These are phyloP conservation scores for Cerastis leucographa DNA, from an alignment of 2,888 invertebrate genomes.

Conservation along the genomic window DNA sequence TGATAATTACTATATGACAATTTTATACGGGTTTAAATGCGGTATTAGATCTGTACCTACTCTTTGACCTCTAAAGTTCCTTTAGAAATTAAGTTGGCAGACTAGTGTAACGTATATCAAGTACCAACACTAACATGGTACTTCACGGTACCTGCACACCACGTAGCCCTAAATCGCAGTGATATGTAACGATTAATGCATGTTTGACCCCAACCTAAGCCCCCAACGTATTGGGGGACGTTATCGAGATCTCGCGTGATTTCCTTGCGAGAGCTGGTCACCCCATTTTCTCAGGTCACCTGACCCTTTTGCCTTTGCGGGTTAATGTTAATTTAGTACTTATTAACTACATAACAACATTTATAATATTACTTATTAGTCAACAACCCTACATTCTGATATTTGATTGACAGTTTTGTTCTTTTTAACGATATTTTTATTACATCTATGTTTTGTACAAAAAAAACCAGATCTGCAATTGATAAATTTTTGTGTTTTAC, in stretches of 20 bases:
- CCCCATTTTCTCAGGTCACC: constrained; percentile 77
- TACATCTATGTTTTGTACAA: not conserved
- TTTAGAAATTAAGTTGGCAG: not conserved
- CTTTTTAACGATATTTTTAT: not conserved
- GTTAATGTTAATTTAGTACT: constrained; percentile 52
- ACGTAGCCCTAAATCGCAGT: constrained; percentile 23
- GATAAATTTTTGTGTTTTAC: not conserved
- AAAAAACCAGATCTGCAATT: not conserved
- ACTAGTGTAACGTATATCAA: not conserved
- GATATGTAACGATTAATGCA: constrained; percentile 50
- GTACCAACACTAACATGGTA: not conserved
- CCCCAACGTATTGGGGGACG: constrained; percentile 52
- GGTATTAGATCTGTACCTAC: no score
- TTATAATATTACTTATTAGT: constrained; percentile 36
- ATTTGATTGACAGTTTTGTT: constrained; percentile 5
- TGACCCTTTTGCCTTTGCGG: constrained; percentile 66
- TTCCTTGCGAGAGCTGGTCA: constrained; percentile 65
- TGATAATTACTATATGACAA: no score
- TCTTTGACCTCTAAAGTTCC: not conserved
- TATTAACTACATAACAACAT: constrained; percentile 3
- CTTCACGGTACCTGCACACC: constrained; percentile 13
- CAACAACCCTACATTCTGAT: constrained; percentile 13
- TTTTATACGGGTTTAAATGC: not conserved
- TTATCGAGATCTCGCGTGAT: constrained; percentile 78
- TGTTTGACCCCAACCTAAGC: constrained; percentile 48